Conservation (phyloP, 2,888 invertebrate species). For the Prostheceraeus crozeri region DNA sequence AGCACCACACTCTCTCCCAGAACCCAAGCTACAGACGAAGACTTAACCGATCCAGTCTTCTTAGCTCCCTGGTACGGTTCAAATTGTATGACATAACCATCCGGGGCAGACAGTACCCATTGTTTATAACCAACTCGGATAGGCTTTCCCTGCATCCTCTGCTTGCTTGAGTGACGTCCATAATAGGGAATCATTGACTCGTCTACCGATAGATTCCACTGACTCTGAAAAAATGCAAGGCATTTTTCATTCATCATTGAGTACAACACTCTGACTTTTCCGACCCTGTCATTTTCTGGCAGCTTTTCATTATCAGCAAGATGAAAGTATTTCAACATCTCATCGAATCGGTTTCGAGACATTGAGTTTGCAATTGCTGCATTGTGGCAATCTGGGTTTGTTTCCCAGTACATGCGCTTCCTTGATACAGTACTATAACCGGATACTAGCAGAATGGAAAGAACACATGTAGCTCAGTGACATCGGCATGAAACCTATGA, state of each 20-base stretch:
- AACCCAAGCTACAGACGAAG: neutral
- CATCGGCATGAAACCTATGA: too few relatives aligned
- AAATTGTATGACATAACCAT: conserved; percentile 4
- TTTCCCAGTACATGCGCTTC: too few relatives aligned
- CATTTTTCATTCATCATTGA: conserved; percentile 8
- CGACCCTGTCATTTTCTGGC: neutral
- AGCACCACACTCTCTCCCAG: conserved; percentile 10
- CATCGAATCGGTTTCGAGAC: too few relatives aligned
- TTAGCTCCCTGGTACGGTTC: conserved; percentile 1
- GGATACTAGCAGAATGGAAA: too few relatives aligned
- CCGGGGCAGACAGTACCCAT: neutral
- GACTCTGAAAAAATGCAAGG: neutral
- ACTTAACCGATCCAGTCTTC: neutral
- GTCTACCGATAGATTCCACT: conserved; percentile 3
- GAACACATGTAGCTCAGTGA: too few relatives aligned
- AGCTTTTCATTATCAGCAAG: neutral
- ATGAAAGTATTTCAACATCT: neutral
- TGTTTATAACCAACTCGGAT: neutral
- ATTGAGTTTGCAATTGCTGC: too few relatives aligned
- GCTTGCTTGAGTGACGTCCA: neutral
- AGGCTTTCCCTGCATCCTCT: conserved; percentile 1
- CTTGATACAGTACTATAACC: too few relatives aligned
- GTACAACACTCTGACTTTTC: neutral
- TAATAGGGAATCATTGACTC: conserved; percentile 8
- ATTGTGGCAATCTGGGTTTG: too few relatives aligned